Evolutionary conservation across 2,888 invertebrate genomes (phyloP).

Genomic region (Pachliopta kotzebuea): DNA sequence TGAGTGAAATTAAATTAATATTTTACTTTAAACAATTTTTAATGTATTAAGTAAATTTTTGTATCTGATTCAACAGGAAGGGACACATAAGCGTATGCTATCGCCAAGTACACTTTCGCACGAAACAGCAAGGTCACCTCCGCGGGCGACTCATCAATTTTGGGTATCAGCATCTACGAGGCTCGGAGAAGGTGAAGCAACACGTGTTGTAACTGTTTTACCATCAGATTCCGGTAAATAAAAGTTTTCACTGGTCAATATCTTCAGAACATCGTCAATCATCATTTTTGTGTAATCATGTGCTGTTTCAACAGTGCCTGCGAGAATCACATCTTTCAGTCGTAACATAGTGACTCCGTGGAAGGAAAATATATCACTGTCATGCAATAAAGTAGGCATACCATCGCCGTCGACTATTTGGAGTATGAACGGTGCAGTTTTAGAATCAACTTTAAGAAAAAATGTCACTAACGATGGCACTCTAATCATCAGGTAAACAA

Average conservation of each 20-base stretch:
- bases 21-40: background rate
- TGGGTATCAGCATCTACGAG: constrained; percentile 88
- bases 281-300: background rate
- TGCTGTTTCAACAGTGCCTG: constrained; percentile 83
- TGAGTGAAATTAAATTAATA: constrained; percentile 34
- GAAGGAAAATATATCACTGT: constrained; percentile 91
- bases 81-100: constrained; percentile 87
- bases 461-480: constrained; percentile 86
- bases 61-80: constrained; percentile 70
- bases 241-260: background rate
- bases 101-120: constrained; percentile 85
- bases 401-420: constrained; percentile 89
- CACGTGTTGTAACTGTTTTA: constrained; percentile 87
- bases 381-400: constrained; percentile 92
- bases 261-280: background rate
- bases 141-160: constrained; percentile 87
- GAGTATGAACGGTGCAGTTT: constrained; percentile 87
- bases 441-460: constrained; percentile 86
- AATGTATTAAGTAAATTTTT: background rate
- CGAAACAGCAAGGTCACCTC: constrained; percentile 85
- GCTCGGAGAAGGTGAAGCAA: constrained; percentile 91
- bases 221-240: constrained; percentile 84
- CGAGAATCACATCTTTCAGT: constrained; percentile 93
- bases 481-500: constrained; percentile 84
- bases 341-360: constrained; percentile 89